Base-by-base conservation (phyloP, 2,888 invertebrate species). In the Hipparchia semele region DNA sequence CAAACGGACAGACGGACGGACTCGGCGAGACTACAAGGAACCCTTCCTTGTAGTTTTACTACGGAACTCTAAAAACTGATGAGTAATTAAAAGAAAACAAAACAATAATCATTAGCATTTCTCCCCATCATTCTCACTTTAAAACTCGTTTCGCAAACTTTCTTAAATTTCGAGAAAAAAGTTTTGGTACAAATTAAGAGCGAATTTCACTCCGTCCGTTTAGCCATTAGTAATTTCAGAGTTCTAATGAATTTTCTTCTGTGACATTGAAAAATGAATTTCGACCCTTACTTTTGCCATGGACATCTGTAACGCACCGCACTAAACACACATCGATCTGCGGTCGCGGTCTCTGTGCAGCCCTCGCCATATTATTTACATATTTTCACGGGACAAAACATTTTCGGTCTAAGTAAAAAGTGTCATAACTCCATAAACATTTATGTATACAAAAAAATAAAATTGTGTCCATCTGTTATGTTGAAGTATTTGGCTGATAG, bases 241-340 rank as follows among this genome's bases (percentile, higher is more conserved):
- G 90, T 94, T 94, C 89, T 94, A 94, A 94, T 94, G 94, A 94
- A 94, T 93, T 94, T 94, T 90, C 90, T 90, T 90, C 88, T 87
- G 85, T 90, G 93, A 94, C 94, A 90, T 92, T 94, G 93, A 94
- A 90, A 92, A 93, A 94, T 94, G 91, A 91, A 90, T 92, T 91
- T 86, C 81, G 85, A 85, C 89, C 89, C 87, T 86, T 86, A 87
- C 86, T 89, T 85, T 82, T 84, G 81, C 84, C 84, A 82, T 85
- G 85, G 86, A 87, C 87, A 88, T 87, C 85, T 85, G 86, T 85
- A 85, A 80, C 81, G 80, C 76, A 76, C 79, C 76, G 80, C 80
- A 83, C 82, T 80, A 82, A 82, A 83, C 82, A 83, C 79, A 79
- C 84, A 86, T 86, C 85, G 83, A 86, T 82, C 83, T 81, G 83